These are phyloP conservation scores for Rugalucina vietnamica DNA, from an alignment of 2,888 invertebrate genomes.

Conservation along the genomic window DNA sequence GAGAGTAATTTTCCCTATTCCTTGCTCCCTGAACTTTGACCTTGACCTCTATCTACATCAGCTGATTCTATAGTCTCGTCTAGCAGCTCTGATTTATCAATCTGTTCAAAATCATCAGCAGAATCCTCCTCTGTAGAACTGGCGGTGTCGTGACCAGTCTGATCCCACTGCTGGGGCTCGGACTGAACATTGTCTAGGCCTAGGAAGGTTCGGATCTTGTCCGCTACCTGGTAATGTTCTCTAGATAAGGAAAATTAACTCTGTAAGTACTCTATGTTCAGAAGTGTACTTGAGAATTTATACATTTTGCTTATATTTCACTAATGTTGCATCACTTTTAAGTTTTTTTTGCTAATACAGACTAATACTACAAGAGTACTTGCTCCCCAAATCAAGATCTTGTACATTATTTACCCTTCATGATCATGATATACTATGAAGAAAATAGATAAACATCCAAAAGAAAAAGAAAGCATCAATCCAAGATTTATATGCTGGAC, in stretches of 20 bases:
- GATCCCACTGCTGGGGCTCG: constrained; percentile 21
- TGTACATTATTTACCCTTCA: too few relatives aligned
- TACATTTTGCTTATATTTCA: too few relatives aligned
- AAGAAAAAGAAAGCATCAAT: too few relatives aligned
- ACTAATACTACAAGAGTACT: too few relatives aligned
- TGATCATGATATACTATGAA: too few relatives aligned
- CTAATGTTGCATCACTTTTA: too few relatives aligned
- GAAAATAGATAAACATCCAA: too few relatives aligned
- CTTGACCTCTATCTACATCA: neutral
- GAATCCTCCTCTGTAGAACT: constrained; percentile 36
- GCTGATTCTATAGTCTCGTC: constrained; percentile 34
- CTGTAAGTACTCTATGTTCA: too few relatives aligned
- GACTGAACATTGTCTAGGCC: constrained; percentile 46
- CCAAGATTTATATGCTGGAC: too few relatives aligned
- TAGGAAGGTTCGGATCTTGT: constrained; percentile 70
- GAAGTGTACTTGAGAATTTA: too few relatives aligned
- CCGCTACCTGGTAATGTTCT: constrained; percentile 69
- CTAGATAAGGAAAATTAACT: constrained; percentile 57
- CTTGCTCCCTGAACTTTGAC: neutral
- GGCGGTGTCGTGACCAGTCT: constrained; percentile 14
- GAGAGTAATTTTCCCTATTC: neutral
- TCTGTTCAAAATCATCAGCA: constrained; percentile 60
- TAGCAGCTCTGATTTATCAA: constrained; percentile 54
- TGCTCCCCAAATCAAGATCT: too few relatives aligned
- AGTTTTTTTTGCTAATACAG: too few relatives aligned